Percentiles rank a stretch among this genome's conserved stretches.
These are phyloP conservation scores for Carettochelys insculpta DNA, from an alignment of 2,113 vertebrate genomes.

Conservation along the genomic window DNA sequence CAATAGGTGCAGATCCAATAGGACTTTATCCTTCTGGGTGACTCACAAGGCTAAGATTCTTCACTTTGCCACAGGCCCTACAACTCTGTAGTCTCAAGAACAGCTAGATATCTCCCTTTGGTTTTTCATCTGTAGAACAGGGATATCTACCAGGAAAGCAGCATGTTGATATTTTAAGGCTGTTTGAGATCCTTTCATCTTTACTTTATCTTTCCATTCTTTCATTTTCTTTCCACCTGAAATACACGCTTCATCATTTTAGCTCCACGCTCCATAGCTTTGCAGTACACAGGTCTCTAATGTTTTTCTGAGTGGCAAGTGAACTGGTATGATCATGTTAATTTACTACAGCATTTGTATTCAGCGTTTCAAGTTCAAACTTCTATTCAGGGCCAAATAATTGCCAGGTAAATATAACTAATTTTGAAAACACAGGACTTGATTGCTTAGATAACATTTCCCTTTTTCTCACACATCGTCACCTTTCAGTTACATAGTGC, in stretches of 20 bases:
- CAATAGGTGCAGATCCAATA: not conserved
- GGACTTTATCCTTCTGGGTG: not conserved
- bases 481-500: not conserved
- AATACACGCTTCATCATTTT: not conserved
- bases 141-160: fast-evolving
- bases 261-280: not conserved
- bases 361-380: not conserved
- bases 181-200: not conserved
- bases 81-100: too few relatives aligned
- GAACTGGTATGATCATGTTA: not conserved
- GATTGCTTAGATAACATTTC: not conserved
- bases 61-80: too few relatives aligned
- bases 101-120: not conserved
- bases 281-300: not conserved
- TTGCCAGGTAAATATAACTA: not conserved
- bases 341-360: not conserved
- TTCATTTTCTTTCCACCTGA: not conserved
- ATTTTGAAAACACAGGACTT: not conserved
- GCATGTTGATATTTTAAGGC: not conserved
- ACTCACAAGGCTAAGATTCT: too few relatives aligned
- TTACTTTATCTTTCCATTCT: not conserved
- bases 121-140: not conserved
- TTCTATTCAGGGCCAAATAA: not conserved
- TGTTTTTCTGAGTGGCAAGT: not conserved
- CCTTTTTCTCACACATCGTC: not conserved